phyloP scores from a whole-genome alignment of 2,797 vertebrate genomes.

The Pseudopleuronectes americanus region DNA sequence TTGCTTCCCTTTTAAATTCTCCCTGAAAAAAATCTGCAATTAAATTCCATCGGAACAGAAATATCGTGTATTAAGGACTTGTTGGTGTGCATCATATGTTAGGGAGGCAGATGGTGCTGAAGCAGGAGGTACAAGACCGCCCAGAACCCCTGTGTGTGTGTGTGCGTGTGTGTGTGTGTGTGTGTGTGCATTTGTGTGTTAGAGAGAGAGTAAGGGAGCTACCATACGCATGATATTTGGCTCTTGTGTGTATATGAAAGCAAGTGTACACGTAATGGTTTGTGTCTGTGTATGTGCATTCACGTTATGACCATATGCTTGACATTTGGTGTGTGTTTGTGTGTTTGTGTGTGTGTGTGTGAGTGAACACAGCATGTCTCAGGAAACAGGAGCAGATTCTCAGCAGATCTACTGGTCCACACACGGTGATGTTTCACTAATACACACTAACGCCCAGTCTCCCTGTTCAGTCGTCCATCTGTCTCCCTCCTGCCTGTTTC shows the following conservation, averaged over 20 bases:
- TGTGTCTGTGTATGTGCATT: conserved; percentile 1
- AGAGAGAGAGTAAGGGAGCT: background rate
- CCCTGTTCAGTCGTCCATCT: conserved; percentile 46
- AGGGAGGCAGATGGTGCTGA: conserved; percentile 64
- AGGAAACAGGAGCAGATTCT: conserved; percentile 80
- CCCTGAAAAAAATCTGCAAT: too few relatives aligned
- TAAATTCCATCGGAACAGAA: too few relatives aligned
- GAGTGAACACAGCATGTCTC: conserved; percentile 61
- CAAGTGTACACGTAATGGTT: background rate
- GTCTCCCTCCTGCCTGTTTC: conserved; percentile 9
- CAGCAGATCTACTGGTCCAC: conserved; percentile 77
- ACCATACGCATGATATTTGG: too few relatives aligned
- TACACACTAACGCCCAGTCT: conserved; percentile 22
- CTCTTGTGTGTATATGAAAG: background rate
- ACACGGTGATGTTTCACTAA: conserved; percentile 42
- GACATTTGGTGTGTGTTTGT: background rate
- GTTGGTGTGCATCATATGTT: conserved; percentile 34
- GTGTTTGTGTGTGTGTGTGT: background rate
- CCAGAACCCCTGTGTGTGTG: conserved; percentile 30
- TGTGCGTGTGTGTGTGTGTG: conserved; percentile 12
- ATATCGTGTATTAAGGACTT: background rate
- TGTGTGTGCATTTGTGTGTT: background rate
- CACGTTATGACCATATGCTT: too few relatives aligned
- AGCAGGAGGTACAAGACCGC: conserved; percentile 55
- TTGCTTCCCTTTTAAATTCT: background rate